Conservation (phyloP, 2,888 invertebrate genomes). For the Girardia tigrina region DNA sequence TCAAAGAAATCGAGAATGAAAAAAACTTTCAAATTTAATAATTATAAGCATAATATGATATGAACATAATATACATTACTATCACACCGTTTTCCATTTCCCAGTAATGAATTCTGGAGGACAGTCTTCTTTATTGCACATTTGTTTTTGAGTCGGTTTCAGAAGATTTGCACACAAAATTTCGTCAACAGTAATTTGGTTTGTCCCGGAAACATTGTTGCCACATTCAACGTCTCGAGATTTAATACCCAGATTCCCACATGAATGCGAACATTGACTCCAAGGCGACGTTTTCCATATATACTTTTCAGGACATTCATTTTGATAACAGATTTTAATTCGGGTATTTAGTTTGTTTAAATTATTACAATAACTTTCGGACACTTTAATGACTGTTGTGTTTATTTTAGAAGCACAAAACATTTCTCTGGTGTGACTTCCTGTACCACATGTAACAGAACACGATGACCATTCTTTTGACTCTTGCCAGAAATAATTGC, state of each 20-base stretch:
- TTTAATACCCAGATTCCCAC: conserved; percentile 21
- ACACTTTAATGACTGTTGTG: background rate
- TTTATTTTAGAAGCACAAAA: conserved; percentile 7
- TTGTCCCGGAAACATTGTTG: conserved; percentile 1
- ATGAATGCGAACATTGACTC: conserved; percentile 31
- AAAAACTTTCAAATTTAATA: too few relatives aligned
- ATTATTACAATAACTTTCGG: background rate
- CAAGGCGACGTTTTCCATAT: background rate
- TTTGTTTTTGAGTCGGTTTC: background rate
- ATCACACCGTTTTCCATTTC: conserved; percentile 26
- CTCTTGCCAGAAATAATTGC: background rate
- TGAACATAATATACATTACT: background rate
- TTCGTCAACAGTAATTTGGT: background rate
- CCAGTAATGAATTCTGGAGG: conserved; percentile 19
- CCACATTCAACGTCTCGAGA: conserved; percentile 17
- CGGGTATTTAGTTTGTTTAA: background rate
- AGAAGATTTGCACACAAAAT: background rate
- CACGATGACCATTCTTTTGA: background rate
- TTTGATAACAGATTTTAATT: background rate
- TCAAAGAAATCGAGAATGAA: too few relatives aligned
- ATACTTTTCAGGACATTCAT: conserved; percentile 19
- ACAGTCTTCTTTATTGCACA: conserved; percentile 24
- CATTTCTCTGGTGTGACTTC: conserved; percentile 16
- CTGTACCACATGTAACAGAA: conserved; percentile 12
- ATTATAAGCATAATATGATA: background rate